Percentiles rank a stretch among this genome's conserved stretches.
phyloP scores from a whole-genome alignment of 1,140 invertebrate genomes.

The Bilobella aurantiaca region DNA sequence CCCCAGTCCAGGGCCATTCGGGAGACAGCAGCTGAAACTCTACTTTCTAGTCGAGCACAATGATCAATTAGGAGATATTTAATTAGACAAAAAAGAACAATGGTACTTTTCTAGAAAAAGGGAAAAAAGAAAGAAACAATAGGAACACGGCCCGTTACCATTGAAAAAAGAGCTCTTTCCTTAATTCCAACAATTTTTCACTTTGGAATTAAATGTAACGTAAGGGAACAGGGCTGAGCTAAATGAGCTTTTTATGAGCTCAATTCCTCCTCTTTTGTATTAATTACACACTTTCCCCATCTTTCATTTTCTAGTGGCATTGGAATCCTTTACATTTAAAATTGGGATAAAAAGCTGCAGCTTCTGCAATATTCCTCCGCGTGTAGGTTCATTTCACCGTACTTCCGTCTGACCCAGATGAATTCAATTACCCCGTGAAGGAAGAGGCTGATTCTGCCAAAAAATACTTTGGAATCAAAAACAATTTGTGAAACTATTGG shows the following conservation, averaged over 20 bases:
- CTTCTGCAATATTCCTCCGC: too few species aligned
- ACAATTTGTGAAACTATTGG: too few species aligned
- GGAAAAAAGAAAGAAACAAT: not conserved
- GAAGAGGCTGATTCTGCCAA: too few species aligned
- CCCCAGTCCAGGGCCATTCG: not conserved
- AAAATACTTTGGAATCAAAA: too few species aligned
- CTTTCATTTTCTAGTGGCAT: too few species aligned
- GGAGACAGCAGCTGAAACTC: not conserved
- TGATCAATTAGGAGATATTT: not conserved
- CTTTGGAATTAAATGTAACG: not conserved
- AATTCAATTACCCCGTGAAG: too few species aligned
- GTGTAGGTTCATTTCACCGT: too few species aligned
- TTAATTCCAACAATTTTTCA: constrained; percentile 1
- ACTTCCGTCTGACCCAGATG: too few species aligned
- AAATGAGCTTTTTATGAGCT: not conserved
- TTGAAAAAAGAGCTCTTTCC: not conserved
- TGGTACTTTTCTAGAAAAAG: not conserved
- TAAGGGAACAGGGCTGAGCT: not conserved
- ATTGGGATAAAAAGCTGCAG: too few species aligned
- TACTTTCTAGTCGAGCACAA: not conserved
- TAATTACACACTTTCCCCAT: too few species aligned
- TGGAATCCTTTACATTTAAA: too few species aligned
- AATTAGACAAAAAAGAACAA: not conserved
- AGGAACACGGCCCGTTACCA: not conserved
- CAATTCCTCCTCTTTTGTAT: too few species aligned